These are phyloP conservation scores for Muscicapa adusta DNA, from an alignment of 2,113 vertebrate genomes.

Conservation along the genomic window DNA sequence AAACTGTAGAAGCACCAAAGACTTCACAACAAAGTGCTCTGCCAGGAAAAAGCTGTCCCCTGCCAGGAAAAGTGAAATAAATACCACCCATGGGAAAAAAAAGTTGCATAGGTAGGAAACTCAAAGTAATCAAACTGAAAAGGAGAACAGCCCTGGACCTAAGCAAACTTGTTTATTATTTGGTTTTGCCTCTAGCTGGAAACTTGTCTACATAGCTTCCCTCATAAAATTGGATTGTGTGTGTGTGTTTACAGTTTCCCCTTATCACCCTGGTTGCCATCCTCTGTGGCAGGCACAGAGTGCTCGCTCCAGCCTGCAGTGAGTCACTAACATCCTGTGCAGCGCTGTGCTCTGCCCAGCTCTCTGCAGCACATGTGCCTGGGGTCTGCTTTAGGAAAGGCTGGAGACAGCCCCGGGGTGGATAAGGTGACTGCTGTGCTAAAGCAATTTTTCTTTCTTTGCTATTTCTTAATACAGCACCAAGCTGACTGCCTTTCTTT, in stretches of 20 bases:
- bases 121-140: not conserved
- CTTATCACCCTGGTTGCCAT: not conserved
- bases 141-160: not conserved
- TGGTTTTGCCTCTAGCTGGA: not conserved
- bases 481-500: not conserved
- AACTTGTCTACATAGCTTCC: not conserved
- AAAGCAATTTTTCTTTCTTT: not conserved
- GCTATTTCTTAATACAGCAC: not conserved
- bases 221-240: not conserved
- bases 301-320: rapidly evolving
- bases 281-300: not conserved
- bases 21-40: not conserved
- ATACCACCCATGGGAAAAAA: not conserved
- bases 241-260: not conserved
- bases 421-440: not conserved
- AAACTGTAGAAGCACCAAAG: not conserved
- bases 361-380: not conserved
- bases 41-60: not conserved
- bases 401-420: not conserved
- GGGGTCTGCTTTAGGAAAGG: not conserved
- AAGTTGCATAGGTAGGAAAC: not conserved
- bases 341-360: not conserved
- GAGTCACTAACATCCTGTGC: not conserved
- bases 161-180: not conserved
- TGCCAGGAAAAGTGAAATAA: not conserved